phyloP scores from a whole-genome alignment of 2,113 vertebrate species.

The Hypanus sabinus region DNA sequence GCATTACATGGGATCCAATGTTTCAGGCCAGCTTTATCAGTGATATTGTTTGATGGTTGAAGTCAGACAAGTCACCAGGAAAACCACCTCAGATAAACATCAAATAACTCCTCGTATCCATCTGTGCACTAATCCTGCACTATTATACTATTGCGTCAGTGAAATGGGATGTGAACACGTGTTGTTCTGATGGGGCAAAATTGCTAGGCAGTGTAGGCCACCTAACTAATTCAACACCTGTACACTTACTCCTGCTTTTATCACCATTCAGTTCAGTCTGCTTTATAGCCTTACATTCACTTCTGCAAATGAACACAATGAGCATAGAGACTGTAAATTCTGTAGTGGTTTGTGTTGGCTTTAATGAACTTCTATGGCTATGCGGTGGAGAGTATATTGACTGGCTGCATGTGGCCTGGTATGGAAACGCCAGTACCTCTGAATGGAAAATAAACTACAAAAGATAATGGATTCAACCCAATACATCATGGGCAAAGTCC shows the following conservation, averaged over 20 bases:
- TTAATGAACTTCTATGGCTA: neutral
- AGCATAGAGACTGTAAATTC: neutral
- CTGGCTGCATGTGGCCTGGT: no score
- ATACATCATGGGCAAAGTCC: no score
- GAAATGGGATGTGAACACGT: neutral
- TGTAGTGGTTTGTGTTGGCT: neutral
- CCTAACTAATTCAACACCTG: neutral
- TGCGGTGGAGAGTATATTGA: no score
- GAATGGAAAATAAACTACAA: no score
- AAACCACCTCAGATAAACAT: neutral
- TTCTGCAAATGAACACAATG: neutral
- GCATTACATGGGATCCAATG: no score
- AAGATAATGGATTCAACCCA: no score
- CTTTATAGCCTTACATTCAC: neutral
- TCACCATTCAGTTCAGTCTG: neutral
- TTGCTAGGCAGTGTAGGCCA: neutral
- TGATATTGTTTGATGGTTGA: neutral
- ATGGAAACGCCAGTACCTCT: no score
- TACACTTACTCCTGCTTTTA: neutral
- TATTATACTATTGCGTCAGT: neutral
- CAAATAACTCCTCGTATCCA: neutral
- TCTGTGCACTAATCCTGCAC: neutral
- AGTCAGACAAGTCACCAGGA: neutral
- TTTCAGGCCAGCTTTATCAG: neutral
- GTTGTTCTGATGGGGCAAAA: neutral